These are phyloP conservation scores for Monopis laevigella DNA, from an alignment of 2,888 invertebrate genomes.

Conservation along the genomic window DNA sequence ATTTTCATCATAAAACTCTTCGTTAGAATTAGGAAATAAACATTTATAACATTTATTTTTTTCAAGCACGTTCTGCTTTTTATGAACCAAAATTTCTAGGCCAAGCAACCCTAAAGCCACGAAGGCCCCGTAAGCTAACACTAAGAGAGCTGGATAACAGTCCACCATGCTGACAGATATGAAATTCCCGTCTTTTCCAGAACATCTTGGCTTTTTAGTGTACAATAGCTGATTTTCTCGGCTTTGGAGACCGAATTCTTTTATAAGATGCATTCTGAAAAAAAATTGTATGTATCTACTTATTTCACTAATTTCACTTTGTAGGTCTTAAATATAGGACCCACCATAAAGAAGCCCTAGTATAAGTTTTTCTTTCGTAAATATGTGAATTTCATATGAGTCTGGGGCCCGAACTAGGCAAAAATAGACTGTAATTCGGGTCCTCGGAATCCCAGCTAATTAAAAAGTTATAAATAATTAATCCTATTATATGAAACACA, in stretches of 20 bases:
- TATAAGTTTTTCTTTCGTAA: too few species aligned
- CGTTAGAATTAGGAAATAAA: background rate
- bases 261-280: constrained; percentile 10
- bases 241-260: constrained; percentile 56
- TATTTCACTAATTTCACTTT: too few species aligned
- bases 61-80: constrained; percentile 13
- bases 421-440: too few species aligned
- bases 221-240: constrained; percentile 69
- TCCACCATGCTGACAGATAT: constrained; percentile 74
- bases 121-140: constrained; percentile 39
- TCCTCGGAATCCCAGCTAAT: too few species aligned
- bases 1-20: background rate
- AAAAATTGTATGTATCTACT: background rate
- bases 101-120: constrained; percentile 30
- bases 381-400: too few species aligned
- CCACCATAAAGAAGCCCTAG: too few species aligned
- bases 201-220: constrained; percentile 71
- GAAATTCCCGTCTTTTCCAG: constrained; percentile 67
- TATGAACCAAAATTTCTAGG: constrained; percentile 32
- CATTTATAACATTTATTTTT: too few species aligned
- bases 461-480: too few species aligned
- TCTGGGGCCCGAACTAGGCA: too few species aligned
- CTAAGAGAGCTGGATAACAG: constrained; percentile 56
- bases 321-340: too few species aligned
- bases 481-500: too few species aligned